Evolutionary conservation across 2,888 invertebrate species (phyloP).

Genomic region (Myopa tessellatipennis): DNA sequence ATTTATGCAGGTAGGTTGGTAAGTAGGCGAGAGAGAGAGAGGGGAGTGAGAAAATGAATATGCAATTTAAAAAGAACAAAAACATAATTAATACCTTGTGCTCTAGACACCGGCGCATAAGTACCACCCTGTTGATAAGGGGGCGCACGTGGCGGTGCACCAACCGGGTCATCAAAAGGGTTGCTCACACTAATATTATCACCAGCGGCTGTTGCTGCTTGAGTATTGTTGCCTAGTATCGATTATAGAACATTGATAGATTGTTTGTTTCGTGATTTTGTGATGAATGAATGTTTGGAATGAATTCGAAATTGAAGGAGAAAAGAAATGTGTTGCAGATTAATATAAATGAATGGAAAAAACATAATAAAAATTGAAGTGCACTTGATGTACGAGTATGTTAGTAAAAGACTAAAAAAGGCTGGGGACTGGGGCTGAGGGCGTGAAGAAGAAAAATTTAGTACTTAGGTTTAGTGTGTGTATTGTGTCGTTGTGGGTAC

Average conservation of each 20-base stretch:
- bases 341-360: conserved; percentile 23
- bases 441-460: too few relatives aligned
- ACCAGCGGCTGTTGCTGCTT: conserved; percentile 65
- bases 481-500: too few relatives aligned
- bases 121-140: conserved; percentile 67
- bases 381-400: neutral
- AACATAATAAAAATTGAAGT: neutral
- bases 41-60: conserved; percentile 39
- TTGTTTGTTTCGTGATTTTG: conserved; percentile 39
- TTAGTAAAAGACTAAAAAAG: neutral
- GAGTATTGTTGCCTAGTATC: conserved; percentile 60
- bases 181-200: conserved; percentile 88
- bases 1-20: too few relatives aligned
- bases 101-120: conserved; percentile 68
- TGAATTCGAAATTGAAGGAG: conserved; percentile 32
- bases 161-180: conserved; percentile 82
- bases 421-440: neutral
- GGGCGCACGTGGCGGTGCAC: conserved; percentile 57
- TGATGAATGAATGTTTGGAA: conserved; percentile 32
- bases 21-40: neutral
- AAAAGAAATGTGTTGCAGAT: conserved; percentile 36
- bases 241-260: conserved; percentile 35
- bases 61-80: conserved; percentile 46
- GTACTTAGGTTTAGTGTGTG: too few relatives aligned
- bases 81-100: conserved; percentile 65